Conservation (phyloP, 2,797 vertebrate species). For the Phalanger gymnotis region DNA sequence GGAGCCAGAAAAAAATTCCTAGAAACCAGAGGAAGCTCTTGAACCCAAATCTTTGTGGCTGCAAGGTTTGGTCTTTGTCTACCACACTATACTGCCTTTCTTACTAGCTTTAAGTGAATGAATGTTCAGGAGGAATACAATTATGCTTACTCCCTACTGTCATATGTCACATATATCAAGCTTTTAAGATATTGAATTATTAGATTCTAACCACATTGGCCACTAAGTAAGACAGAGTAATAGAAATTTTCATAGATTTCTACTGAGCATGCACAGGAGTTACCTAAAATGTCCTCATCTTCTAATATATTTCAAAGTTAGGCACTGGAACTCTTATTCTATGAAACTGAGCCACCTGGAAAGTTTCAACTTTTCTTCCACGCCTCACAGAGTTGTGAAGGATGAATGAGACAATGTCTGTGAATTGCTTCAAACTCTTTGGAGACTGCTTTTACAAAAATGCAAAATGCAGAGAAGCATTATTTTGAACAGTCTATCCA, state of each 20-base stretch:
- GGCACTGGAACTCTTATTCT: background rate
- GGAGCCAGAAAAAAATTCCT: background rate
- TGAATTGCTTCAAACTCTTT: background rate
- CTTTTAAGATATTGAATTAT: slow-evolving; percentile 1
- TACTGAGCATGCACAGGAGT: background rate
- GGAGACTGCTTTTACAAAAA: slow-evolving; percentile 6
- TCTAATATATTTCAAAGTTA: slow-evolving; percentile 6
- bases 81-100: background rate
- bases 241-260: background rate
- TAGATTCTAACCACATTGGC: background rate
- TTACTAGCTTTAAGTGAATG: background rate
- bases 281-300: slow-evolving; percentile 2
- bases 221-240: background rate
- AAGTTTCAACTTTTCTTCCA: background rate
- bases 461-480: rapidly evolving
- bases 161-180: background rate
- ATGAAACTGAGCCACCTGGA: background rate
- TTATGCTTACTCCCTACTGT: background rate
- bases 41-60: background rate
- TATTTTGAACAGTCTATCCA: slow-evolving; percentile 23
- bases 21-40: background rate
- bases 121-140: background rate
- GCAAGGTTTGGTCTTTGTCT: background rate
- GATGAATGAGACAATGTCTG: background rate
- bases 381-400: background rate